Evolutionary conservation across 2,797 vertebrate genomes (phyloP).

Genomic region (Mastacembelus armatus): DNA sequence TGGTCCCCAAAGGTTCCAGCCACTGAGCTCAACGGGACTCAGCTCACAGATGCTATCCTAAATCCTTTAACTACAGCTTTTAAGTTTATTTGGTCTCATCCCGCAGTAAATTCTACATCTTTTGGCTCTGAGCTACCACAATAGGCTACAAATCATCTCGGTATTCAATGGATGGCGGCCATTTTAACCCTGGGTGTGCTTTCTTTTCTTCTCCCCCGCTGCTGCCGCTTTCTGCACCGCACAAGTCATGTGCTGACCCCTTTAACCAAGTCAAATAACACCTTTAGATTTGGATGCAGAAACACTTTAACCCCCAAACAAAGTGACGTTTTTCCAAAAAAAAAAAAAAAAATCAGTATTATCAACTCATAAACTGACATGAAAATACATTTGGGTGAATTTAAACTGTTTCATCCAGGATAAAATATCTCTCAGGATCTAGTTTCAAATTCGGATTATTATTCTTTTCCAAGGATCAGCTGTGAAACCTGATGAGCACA

Average conservation of each 20-base stretch:
- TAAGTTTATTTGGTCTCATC: slow-evolving; percentile 16
- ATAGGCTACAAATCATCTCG: slow-evolving; percentile 65
- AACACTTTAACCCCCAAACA: neutral
- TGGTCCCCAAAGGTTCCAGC: slow-evolving; percentile 34
- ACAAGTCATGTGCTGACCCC: neutral
- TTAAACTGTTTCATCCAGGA: neutral
- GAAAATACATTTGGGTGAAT: neutral
- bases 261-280: neutral
- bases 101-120: slow-evolving; percentile 19
- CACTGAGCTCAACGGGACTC: slow-evolving; percentile 11
- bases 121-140: slow-evolving; percentile 29
- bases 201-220: slow-evolving; percentile 37
- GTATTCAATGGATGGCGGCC: slow-evolving; percentile 68
- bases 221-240: slow-evolving; percentile 14
- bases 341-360: neutral
- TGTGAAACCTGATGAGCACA: neutral
- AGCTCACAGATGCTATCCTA: neutral
- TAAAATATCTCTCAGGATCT: neutral
- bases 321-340: neutral
- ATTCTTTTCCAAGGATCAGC: neutral
- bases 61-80: slow-evolving; percentile 7
- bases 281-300: neutral
- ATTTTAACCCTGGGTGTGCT: slow-evolving; percentile 77
- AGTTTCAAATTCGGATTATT: too few species aligned
- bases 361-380: neutral